Conservation (phyloP, 2,888 invertebrate genomes). For the Athripsodes cinereus region DNA sequence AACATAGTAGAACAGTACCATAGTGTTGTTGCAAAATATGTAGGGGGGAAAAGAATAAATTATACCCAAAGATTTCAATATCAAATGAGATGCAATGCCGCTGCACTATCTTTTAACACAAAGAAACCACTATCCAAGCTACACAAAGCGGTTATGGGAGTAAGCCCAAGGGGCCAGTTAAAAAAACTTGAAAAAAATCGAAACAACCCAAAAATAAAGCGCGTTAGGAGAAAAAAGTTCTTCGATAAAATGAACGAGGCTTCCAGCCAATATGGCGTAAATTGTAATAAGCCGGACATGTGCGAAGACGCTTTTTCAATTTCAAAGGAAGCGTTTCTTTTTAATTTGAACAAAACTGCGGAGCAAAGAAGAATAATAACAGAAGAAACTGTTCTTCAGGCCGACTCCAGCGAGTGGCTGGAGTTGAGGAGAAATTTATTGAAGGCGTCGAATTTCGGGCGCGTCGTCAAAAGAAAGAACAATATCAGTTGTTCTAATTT, state of each 20-base stretch:
- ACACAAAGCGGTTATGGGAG: conserved; percentile 21
- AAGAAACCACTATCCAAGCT: conserved; percentile 20
- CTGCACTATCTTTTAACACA: conserved; percentile 31
- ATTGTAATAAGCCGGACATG: conserved; percentile 10
- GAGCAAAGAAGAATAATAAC: conserved; percentile 6
- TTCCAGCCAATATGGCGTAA: not conserved
- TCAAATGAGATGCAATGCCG: conserved; percentile 31
- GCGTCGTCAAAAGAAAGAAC: conserved; percentile 15
- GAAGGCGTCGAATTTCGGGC: conserved; percentile 17
- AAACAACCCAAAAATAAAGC: conserved; percentile 21
- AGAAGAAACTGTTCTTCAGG: conserved; percentile 14
- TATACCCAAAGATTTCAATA: conserved; percentile 30
- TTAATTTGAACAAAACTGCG: conserved; percentile 2
- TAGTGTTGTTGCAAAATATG: conserved; percentile 31
- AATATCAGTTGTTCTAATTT: conserved; percentile 14
- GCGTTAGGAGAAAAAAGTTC: not conserved
- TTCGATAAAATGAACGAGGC: not conserved
- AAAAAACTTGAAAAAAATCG: conserved; percentile 19
- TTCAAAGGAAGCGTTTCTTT: conserved; percentile 12
- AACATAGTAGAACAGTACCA: conserved; percentile 32
- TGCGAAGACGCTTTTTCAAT: conserved; percentile 5
- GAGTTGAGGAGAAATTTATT: conserved; percentile 15
- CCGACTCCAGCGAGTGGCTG: conserved; percentile 13
- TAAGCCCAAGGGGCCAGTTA: conserved; percentile 15
- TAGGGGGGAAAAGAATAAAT: conserved; percentile 34